phyloP scores from a whole-genome alignment of 2,888 invertebrate species.

The Pristionchus entomophagus region DNA sequence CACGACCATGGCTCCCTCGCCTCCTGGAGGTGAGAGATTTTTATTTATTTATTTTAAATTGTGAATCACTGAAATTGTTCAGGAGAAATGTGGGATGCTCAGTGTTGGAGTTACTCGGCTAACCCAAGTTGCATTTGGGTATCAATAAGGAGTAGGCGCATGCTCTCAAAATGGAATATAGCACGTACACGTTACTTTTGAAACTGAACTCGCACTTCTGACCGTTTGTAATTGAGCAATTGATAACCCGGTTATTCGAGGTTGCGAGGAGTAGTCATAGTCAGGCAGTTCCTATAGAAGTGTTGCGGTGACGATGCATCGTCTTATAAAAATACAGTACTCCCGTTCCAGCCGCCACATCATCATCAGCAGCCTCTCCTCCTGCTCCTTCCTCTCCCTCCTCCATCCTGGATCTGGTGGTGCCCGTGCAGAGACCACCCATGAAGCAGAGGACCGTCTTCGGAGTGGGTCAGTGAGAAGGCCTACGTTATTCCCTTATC shows the following conservation, averaged over 20 bases:
- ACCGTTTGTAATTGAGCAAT: no score
- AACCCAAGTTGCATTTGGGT: no score
- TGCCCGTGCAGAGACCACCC: slow-evolving; percentile 22
- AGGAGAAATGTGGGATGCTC: no score
- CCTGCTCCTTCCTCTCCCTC: neutral
- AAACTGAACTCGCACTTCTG: no score
- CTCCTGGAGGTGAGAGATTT: neutral
- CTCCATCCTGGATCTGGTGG: slow-evolving; percentile 4
- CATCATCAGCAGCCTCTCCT: neutral
- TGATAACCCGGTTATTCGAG: neutral
- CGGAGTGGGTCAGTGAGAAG: neutral
- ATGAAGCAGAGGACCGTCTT: slow-evolving; percentile 6
- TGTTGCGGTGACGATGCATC: no score
- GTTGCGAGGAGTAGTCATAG: neutral
- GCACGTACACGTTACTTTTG: no score
- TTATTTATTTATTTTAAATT: no score
- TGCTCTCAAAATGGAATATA: no score
- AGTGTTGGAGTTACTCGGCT: no score
- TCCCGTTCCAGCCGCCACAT: neutral
- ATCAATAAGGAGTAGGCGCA: no score
- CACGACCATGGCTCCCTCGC: neutral
- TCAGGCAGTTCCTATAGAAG: neutral
- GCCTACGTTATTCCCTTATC: no score
- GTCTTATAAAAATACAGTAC: neutral
- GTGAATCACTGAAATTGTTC: no score